Conservation (phyloP, 2,797 vertebrate genomes). For the Perdix hodgsoniae region DNA sequence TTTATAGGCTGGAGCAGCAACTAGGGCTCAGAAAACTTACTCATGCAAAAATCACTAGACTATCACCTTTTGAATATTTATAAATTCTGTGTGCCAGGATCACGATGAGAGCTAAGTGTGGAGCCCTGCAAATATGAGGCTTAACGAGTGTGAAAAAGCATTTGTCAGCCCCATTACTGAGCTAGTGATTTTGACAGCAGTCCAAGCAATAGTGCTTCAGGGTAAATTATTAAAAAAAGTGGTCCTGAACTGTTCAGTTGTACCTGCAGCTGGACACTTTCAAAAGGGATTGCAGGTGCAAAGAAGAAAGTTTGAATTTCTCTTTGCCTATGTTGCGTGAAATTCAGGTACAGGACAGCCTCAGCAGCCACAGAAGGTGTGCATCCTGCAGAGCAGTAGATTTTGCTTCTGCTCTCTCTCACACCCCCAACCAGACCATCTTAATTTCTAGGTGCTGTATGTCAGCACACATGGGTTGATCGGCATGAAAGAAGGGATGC, state of each 20-base stretch:
- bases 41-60: neutral
- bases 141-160: neutral
- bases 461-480: neutral
- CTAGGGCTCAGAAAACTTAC: neutral
- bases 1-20: neutral
- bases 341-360: neutral
- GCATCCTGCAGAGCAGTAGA: no score
- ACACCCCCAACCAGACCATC: neutral
- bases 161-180: neutral
- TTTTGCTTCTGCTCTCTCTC: neutral
- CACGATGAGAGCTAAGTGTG: neutral
- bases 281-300: neutral
- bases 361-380: rapidly evolving
- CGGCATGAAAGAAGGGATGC: neutral
- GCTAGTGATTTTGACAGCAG: neutral
- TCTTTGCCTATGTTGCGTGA: neutral
- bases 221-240: neutral
- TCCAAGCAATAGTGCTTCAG: neutral
- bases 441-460: neutral
- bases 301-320: neutral
- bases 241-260: rapidly evolving
- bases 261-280: neutral
- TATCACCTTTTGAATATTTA: neutral
- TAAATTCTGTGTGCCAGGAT: neutral
- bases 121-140: neutral